Conservation (phyloP, 2,888 invertebrate genomes). For the Congeria kusceri region DNA sequence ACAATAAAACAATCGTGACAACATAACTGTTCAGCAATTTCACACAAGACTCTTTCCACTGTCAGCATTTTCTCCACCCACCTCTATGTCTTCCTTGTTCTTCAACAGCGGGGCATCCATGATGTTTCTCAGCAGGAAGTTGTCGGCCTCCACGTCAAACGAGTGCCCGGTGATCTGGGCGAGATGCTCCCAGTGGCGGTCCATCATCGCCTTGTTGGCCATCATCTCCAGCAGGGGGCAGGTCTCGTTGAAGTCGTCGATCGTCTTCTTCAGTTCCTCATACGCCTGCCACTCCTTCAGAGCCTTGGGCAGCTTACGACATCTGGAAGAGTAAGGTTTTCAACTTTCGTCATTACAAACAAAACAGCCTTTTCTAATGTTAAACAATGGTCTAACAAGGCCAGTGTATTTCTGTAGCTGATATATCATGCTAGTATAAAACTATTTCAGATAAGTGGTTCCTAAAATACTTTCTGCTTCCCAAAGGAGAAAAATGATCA, state of each 20-base stretch:
- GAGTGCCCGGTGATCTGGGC: conserved; percentile 95
- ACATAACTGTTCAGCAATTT: too few relatives aligned
- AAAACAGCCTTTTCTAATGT: too few relatives aligned
- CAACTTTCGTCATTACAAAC: too few relatives aligned
- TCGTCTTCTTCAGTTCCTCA: conserved; percentile 97
- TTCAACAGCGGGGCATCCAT: conserved; percentile 96
- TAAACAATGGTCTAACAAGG: too few relatives aligned
- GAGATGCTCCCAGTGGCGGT: conserved; percentile 97
- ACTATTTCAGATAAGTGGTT: too few relatives aligned
- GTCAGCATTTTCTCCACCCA: conserved; percentile 77
- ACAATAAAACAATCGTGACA: too few relatives aligned
- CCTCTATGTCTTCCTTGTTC: conserved; percentile 98
- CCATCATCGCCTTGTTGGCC: conserved; percentile 99
- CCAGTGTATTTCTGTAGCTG: too few relatives aligned
- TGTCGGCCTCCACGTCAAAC: conserved; percentile 96
- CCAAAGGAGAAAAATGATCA: too few relatives aligned
- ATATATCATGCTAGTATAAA: too few relatives aligned
- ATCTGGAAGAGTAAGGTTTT: conserved; percentile 87
- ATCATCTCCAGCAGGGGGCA: conserved; percentile 97
- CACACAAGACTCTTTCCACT: not conserved
- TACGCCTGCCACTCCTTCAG: conserved; percentile 97
- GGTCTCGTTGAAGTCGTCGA: conserved; percentile 99
- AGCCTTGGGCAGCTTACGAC: conserved; percentile 97
- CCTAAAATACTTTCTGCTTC: too few relatives aligned
- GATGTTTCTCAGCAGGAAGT: conserved; percentile 96